Evolutionary conservation across 2,888 invertebrate species (phyloP), one percentile per base, ranked within the genome.

Genomic region (Halictus quadricinctus): DNA sequence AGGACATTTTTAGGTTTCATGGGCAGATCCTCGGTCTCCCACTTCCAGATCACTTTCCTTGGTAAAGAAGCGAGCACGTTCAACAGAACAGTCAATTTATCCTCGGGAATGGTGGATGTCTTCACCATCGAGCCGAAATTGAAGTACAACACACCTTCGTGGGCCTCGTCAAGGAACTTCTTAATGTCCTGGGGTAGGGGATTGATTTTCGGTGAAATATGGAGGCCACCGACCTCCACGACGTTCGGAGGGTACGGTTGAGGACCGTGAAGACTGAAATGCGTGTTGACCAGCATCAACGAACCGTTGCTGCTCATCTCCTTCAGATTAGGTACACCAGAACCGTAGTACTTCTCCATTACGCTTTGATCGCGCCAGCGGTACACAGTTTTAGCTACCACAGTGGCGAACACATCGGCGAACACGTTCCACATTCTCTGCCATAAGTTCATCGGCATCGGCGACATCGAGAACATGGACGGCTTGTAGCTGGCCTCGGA

Each of bases 81-180:
- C 29, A 29, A 80, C 76, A 98, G 96, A 21, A 95, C 95, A 41
- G 95, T 92, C 36, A 96, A 92, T 90, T 96, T 97, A 0, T 96
- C 95, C 29, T 94, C 92, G 0, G 96, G 95, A 92, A 98, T 95
- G 3, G 96, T 96, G 1, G 96, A 95, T 18, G 96, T 95, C 91
- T 96, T 97, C 76, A 97, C 95, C 95, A 97, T 95, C 0, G 98
- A 97, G 15, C 98, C 98, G 93, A 97, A 96, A 93, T 97, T 97
- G 84, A 98, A 97, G 91, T 96, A 97, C 87, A 98, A 95, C 5
- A 97, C 96, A 1, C 97, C 97, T 80, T 96, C 94, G 36, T 95
- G 92, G 0, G 97, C 96, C 76, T 95, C 95, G 88, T 96, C 96
- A 36, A 97, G 94, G 91, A 97, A 97, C 83, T 95, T 95, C 85